These are phyloP conservation scores for Drosophila elegans DNA, from an alignment of 1,140 invertebrate species.

Conservation along the genomic window DNA sequence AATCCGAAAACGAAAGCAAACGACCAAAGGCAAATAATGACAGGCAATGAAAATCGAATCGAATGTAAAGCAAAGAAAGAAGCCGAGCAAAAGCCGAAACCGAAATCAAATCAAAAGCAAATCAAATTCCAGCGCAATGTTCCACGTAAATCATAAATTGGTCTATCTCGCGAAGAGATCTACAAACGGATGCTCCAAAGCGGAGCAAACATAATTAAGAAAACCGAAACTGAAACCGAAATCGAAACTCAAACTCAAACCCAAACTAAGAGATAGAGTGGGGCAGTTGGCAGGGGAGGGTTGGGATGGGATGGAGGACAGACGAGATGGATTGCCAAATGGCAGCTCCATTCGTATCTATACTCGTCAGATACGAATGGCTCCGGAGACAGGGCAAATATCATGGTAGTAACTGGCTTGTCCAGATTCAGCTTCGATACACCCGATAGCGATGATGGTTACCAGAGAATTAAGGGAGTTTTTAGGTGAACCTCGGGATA, in stretches of 20 bases:
- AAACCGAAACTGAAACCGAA: slow-evolving; percentile 58
- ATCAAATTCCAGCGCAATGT: slow-evolving; percentile 69
- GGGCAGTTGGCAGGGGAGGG: slow-evolving; percentile 6
- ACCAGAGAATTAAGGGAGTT: not conserved
- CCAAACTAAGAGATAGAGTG: slow-evolving; percentile 14
- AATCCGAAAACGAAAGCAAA: slow-evolving; percentile 74
- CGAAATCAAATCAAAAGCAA: slow-evolving; percentile 57
- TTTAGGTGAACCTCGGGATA: not conserved
- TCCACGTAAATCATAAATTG: slow-evolving; percentile 81
- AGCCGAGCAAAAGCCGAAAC: slow-evolving; percentile 16
- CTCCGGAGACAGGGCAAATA: not conserved
- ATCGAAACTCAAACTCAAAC: slow-evolving; percentile 48
- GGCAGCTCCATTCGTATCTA: slow-evolving; percentile 40
- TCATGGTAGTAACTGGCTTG: slow-evolving; percentile 25
- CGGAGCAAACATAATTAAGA: slow-evolving; percentile 78
- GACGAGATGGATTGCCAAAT: slow-evolving; percentile 60
- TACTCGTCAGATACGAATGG: too few relatives aligned
- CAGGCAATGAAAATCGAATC: slow-evolving; percentile 75
- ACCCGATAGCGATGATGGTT: slow-evolving; percentile 4
- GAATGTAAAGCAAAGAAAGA: slow-evolving; percentile 65
- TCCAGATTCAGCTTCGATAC: slow-evolving; percentile 33
- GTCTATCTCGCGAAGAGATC: slow-evolving; percentile 71
- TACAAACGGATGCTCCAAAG: slow-evolving; percentile 78
- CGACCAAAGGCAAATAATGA: slow-evolving; percentile 60
- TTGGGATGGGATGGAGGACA: slow-evolving; percentile 5